Base-by-base conservation (phyloP, 2,113 vertebrate genomes). In the Delphinapterus leucas region DNA sequence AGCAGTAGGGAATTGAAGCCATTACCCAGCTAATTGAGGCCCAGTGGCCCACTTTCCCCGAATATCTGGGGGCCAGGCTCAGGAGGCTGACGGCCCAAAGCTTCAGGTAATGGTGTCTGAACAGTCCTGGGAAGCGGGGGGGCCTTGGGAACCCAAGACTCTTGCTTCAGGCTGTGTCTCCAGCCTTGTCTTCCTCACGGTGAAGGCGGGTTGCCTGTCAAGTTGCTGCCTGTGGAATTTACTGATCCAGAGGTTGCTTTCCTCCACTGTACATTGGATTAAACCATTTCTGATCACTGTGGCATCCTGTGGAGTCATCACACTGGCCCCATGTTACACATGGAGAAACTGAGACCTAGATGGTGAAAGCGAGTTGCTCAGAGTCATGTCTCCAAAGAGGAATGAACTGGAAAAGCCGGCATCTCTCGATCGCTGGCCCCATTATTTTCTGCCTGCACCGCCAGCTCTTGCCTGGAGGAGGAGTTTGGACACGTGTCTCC, bases 31-130 rank as follows among this genome's bases (percentile, higher is more conserved):
- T 98, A 97, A 97, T 93, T 95, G 96, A 97, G 93, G 85, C 85
- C 93, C 93, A 94, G 47, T 95, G 94, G 94, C 89, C 92, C 94
- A 92, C 96, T 96, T 96, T 93, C 95, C 82, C 95, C 83, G 89
- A 88, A 96, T 95, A 96, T 97, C 92, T 97, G 96, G 94, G 95
- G 77, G 73, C 96, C 97, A 97, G 97, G 92, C 94, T 95, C 73
- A 15, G 61, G 36, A 31, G 68, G 88, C 28, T 20, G 86, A 77
- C 31, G 12, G 73, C 82, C 38, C 33, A 9, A 44, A 18, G 38
- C 61, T 83, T 38, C 68, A 79, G 61, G 67, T 76, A 8, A 36
- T 26, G 77, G 86, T 0, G 5, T 44, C 68, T 33, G 53, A 85
- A 31, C 5, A 14, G 53, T 41, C 25, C 33, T 28, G 5, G 1